These are phyloP conservation scores for Buceros bicornis DNA, from an alignment of 2,797 vertebrate genomes.

Conservation along the genomic window DNA sequence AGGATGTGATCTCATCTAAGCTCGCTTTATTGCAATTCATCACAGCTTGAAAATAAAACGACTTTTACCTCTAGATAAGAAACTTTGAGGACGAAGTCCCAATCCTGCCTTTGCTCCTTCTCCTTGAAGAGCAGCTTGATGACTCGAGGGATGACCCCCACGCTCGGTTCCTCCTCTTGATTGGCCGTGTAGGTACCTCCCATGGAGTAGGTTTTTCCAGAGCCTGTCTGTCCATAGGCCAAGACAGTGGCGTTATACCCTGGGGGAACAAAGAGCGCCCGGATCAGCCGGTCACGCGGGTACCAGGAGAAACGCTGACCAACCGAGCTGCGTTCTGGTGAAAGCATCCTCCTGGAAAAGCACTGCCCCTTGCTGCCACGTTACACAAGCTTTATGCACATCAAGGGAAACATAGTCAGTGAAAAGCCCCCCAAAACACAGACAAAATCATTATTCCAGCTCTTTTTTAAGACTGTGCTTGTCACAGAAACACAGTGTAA, in stretches of 20 bases:
- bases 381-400: neutral
- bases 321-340: neutral
- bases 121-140: slow-evolving; percentile 89
- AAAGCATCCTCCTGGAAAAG: neutral
- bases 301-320: neutral
- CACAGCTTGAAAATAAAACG: neutral
- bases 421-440: neutral
- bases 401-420: accelerated
- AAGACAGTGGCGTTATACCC: slow-evolving; percentile 96
- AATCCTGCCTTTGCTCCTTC: slow-evolving; percentile 82
- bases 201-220: slow-evolving; percentile 97
- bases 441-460: neutral
- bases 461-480: neutral
- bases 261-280: slow-evolving; percentile 62
- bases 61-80: slow-evolving; percentile 93
- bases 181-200: slow-evolving; percentile 92
- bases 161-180: slow-evolving; percentile 88
- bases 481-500: accelerated
- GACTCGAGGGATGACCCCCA: slow-evolving; percentile 94
- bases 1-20: neutral
- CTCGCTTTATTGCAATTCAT: neutral
- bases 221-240: slow-evolving; percentile 96
- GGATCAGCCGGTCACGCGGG: accelerated
- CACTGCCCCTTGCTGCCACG: accelerated
- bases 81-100: slow-evolving; percentile 87